These are phyloP conservation scores for Tadarida brasiliensis DNA, from an alignment of 2,797 vertebrate genomes.

Conservation along the genomic window DNA sequence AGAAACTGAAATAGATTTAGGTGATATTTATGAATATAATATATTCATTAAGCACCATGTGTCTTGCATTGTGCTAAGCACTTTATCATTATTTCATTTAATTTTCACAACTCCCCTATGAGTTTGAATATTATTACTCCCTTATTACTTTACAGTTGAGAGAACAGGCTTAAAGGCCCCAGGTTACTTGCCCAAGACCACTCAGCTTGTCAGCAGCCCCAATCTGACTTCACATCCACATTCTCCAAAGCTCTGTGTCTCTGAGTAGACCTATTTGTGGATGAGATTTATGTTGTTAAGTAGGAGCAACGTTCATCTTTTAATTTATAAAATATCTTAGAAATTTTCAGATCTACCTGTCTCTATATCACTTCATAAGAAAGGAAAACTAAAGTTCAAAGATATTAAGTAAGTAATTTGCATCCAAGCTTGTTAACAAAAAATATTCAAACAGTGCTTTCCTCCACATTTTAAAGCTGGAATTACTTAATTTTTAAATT, in stretches of 20 bases:
- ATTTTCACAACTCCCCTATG: background rate
- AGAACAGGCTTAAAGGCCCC: background rate
- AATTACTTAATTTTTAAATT: slow-evolving; percentile 48
- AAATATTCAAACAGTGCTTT: slow-evolving; percentile 1
- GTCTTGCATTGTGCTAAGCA: background rate
- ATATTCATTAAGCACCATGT: background rate
- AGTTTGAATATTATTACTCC: background rate
- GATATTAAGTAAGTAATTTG: slow-evolving; percentile 44
- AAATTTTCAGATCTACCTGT: background rate
- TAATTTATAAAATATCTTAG: slow-evolving; percentile 1
- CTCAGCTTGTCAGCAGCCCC: background rate
- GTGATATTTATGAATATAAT: background rate
- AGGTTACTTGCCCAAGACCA: background rate
- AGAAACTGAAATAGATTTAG: background rate
- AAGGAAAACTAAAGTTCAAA: slow-evolving; percentile 24
- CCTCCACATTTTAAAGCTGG: background rate
- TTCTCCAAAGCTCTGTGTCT: background rate
- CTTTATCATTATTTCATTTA: background rate
- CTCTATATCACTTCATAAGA: background rate
- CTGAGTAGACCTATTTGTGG: background rate
- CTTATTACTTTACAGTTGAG: background rate
- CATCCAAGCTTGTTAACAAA: background rate
- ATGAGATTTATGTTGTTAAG: background rate
- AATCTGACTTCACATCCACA: background rate
- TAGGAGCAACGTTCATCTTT: background rate